phyloP scores from a whole-genome alignment of 2,797 vertebrate species.

The Sternarchorhynchus goeldii region DNA sequence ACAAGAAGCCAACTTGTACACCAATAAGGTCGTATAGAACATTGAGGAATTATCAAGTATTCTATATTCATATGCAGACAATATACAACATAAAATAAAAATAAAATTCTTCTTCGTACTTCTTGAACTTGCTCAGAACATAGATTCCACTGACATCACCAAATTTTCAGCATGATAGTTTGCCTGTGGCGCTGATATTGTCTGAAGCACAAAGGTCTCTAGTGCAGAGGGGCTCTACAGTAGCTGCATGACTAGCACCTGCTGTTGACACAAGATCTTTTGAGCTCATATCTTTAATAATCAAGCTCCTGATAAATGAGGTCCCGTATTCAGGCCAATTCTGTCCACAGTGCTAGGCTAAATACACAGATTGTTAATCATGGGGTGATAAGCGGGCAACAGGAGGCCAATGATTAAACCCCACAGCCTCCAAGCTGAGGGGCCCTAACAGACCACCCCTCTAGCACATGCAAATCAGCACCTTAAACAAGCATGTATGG shows the following conservation, averaged over 20 bases:
- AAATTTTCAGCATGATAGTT: neutral
- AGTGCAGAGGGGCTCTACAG: conserved; percentile 42
- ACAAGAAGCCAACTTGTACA: too few relatives aligned
- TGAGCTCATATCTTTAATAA: conserved; percentile 75
- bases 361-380: conserved; percentile 78
- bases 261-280: conserved; percentile 81
- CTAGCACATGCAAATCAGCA: neutral
- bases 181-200: conserved; percentile 7
- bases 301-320: conserved; percentile 77
- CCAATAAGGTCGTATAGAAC: too few relatives aligned
- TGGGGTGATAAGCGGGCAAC: conserved; percentile 49
- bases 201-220: neutral
- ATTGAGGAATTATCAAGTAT: too few relatives aligned
- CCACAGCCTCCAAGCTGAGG: conserved; percentile 26
- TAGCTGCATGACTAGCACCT: conserved; percentile 70
- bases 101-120: neutral
- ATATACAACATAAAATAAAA: neutral
- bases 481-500: neutral
- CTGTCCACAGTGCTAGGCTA: conserved; percentile 52
- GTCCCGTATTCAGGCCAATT: conserved; percentile 64
- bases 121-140: neutral
- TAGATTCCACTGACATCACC: neutral
- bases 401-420: conserved; percentile 81
- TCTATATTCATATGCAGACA: neutral
- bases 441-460: neutral